phyloP scores from a whole-genome alignment of 2,113 vertebrate genomes.

The Origma solitaria region DNA sequence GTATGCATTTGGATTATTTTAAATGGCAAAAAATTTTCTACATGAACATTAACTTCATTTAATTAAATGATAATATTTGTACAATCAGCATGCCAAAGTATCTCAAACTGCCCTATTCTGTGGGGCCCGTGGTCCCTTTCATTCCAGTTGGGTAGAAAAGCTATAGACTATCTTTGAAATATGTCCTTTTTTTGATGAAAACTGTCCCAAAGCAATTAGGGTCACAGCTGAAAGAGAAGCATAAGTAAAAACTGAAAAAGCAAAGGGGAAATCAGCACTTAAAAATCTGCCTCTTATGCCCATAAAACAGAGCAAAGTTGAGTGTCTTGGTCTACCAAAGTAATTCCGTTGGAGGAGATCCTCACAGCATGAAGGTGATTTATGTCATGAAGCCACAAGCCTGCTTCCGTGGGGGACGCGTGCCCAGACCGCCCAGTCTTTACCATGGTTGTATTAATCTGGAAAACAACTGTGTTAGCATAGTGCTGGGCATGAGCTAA shows the following conservation, averaged over 20 bases:
- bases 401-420: not conserved
- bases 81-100: not conserved
- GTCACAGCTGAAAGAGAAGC: not conserved
- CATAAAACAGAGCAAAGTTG: not conserved
- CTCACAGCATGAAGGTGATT: not conserved
- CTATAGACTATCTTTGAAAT: not conserved
- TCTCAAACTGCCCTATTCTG: not conserved
- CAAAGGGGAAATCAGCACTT: not conserved
- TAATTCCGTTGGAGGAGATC: not conserved
- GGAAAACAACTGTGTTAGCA: not conserved
- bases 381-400: not conserved
- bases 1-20: not conserved
- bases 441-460: not conserved
- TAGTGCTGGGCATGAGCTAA: not conserved
- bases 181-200: not conserved
- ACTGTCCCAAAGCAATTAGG: not conserved
- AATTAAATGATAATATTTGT: constrained; percentile 26
- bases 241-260: not conserved
- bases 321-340: not conserved
- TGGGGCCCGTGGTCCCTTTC: not conserved
- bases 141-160: not conserved
- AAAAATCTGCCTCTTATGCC: not conserved
- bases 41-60: not conserved
- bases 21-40: not conserved
- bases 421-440: not conserved